Conservation (phyloP, 2,888 invertebrate genomes). For the Luperina testacea region DNA sequence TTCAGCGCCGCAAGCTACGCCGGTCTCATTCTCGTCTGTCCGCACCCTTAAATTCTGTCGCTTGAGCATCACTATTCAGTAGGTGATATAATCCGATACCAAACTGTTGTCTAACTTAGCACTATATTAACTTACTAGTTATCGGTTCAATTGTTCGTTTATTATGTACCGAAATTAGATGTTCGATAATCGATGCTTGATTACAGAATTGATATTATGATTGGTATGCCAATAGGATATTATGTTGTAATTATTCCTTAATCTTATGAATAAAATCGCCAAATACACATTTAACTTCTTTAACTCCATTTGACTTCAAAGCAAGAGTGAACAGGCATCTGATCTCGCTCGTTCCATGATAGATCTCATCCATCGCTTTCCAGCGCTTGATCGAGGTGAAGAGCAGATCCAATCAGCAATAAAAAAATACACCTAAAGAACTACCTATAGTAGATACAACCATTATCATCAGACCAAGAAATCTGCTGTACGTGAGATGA, state of each 20-base stretch:
- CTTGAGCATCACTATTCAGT: constrained; percentile 25
- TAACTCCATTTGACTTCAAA: too few relatives aligned
- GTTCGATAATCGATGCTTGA: not conserved
- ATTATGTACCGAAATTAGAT: constrained; percentile 22
- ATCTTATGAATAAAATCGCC: not conserved
- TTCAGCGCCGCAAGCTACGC: not conserved
- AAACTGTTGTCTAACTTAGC: constrained; percentile 27
- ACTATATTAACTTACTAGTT: constrained; percentile 20
- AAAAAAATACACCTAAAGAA: not conserved
- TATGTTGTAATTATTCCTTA: not conserved
- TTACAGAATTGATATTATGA: constrained; percentile 9
- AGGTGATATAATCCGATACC: constrained; percentile 14
- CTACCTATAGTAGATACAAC: too few relatives aligned
- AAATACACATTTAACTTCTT: too few relatives aligned
- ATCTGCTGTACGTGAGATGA: not conserved
- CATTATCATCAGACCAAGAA: not conserved
- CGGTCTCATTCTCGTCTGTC: not conserved
- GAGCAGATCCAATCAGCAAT: not conserved
- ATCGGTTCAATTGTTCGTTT: constrained; percentile 44
- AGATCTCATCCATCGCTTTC: not conserved
- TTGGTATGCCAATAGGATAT: not conserved
- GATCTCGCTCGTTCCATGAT: too few relatives aligned
- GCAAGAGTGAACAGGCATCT: too few relatives aligned
- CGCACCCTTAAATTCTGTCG: not conserved
- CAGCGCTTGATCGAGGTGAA: not conserved